Base-by-base conservation (phyloP, 2,113 vertebrate genomes). In the Hyperoodon ampullatus region DNA sequence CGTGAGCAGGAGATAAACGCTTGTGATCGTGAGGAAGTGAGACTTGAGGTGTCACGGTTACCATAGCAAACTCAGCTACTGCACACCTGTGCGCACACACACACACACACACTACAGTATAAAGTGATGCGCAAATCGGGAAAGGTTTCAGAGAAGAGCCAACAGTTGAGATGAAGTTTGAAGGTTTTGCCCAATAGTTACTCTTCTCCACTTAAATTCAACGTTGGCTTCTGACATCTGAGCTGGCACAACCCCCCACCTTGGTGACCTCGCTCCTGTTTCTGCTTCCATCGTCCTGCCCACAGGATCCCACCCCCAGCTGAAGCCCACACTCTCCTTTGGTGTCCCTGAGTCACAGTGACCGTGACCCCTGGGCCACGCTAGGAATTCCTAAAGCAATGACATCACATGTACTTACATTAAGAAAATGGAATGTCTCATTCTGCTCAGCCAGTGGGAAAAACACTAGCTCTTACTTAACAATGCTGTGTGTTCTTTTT, bases 221-320 rank as follows among this genome's bases (percentile, higher is more conserved):
- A 28, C 5, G 7, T 19, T 26, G 19, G 21, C 63, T n/a, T 53
- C 42, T 15, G 13, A 7, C 39, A 12, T 35, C 87, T 75, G 55
- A 33, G 12, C 39, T 33, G 1, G 0, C 44, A 26, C 63, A 16
- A 6, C 2, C 30, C 4, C 28, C 19, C 19, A 0, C 21, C 33
- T 26, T 21, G 24, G 58, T 2, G 6, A n/a, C 23, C 61, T 63
- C 9, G 77, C 50, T 26, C 21, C 11, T 18, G 30, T 28, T 44
- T 71, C 65, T 19, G 28, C 77, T n/a, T 44, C 6, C 21, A 19
- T 15, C 1, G 1, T 24, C 35, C 88, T 55, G 28, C 12, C 5
- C 19, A 2, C 19, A 14, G 47, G 6, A 8, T 39, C 60, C 50
- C 50, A 3, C 6, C 28, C 14, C 4, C 14, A 33, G 0, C 1